Conservation (phyloP, 1,140 invertebrate genomes). For the Frieseomelitta varia region DNA sequence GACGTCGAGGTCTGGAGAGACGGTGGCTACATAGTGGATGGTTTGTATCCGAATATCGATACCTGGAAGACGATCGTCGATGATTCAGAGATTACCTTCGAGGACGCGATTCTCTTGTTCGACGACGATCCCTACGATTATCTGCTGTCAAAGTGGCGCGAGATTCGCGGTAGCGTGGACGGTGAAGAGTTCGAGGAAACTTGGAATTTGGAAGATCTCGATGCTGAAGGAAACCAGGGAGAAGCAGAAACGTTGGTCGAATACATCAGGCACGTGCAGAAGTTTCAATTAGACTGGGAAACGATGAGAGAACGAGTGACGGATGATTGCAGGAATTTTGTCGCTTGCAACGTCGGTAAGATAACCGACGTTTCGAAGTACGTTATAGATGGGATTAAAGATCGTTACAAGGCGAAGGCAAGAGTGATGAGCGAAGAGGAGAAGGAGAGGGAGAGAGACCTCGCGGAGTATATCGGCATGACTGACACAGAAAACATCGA, state of each 20-base stretch:
- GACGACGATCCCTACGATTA: constrained; percentile 75
- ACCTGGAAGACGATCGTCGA: constrained; percentile 79
- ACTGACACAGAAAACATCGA: constrained; percentile 25
- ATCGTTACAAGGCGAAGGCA: constrained; percentile 61
- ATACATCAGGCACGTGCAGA: constrained; percentile 48
- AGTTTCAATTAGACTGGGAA: constrained; percentile 35
- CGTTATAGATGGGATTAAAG: constrained; percentile 64
- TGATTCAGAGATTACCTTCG: constrained; percentile 79
- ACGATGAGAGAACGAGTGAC: constrained; percentile 23
- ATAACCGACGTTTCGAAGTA: constrained; percentile 24
- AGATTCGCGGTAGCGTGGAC: not conserved
- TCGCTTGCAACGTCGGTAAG: constrained; percentile 56
- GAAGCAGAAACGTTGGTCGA: not conserved
- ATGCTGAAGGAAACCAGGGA: not conserved
- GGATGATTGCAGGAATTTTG: constrained; percentile 27
- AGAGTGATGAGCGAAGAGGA: constrained; percentile 61
- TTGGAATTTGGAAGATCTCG: not conserved
- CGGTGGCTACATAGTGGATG: constrained; percentile 84
- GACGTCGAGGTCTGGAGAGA: constrained; percentile 67
- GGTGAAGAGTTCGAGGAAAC: not conserved
- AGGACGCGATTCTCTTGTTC: constrained; percentile 82
- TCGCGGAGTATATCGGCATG: constrained; percentile 52
- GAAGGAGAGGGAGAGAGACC: constrained; percentile 63
- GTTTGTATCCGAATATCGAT: constrained; percentile 80
- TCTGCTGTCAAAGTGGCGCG: constrained; percentile 54